These are phyloP conservation scores for Ictalurus punctatus DNA, from an alignment of 2,113 vertebrate genomes.

Conservation along the genomic window DNA sequence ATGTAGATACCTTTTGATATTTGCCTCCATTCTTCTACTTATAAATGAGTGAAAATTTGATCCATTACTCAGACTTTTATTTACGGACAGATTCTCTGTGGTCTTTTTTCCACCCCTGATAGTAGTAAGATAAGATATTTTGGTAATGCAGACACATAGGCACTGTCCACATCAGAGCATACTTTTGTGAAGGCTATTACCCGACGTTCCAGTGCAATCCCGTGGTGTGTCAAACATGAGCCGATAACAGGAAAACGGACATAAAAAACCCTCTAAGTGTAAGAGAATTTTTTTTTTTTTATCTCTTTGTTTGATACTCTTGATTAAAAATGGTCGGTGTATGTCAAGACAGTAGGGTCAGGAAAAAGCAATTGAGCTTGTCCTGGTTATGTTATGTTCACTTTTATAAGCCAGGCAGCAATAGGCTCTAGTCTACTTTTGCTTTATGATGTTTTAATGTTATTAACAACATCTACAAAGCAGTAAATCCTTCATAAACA, in stretches of 20 bases:
- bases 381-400: neutral
- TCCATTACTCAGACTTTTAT: neutral
- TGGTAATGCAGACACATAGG: neutral
- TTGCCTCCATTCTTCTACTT: neutral
- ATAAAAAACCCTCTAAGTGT: neutral
- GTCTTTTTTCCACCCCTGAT: neutral
- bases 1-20: neutral
- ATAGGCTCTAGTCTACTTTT: neutral
- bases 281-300: neutral
- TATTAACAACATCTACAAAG: neutral
- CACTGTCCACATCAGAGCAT: neutral
- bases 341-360: neutral
- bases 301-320: neutral
- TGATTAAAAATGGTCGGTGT: neutral
- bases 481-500: neutral
- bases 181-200: neutral
- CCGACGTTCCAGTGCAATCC: neutral
- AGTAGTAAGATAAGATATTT: neutral
- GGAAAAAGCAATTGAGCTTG: neutral
- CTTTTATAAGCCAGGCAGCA: neutral
- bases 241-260: neutral
- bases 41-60: neutral
- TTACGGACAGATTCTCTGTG: neutral
- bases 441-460: neutral
- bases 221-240: neutral